Evolutionary conservation across 2,797 vertebrate species (phyloP).

Genomic region (Helostoma temminkii): DNA sequence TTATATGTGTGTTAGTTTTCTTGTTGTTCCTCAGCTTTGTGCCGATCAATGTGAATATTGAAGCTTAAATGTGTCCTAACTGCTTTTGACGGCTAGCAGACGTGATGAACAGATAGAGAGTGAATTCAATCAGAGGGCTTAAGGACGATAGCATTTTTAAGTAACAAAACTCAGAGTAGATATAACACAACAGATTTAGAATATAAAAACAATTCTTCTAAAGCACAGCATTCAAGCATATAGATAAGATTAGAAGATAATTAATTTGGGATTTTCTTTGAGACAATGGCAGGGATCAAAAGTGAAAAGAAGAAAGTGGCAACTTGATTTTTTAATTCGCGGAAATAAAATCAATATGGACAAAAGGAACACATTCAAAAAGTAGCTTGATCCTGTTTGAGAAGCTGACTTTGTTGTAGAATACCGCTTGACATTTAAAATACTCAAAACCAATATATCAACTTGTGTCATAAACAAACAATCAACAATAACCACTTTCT

Average conservation of each 20-base stretch:
- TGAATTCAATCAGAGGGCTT: constrained; percentile 36
- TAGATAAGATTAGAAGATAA: constrained; percentile 39
- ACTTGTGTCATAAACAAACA: constrained; percentile 27
- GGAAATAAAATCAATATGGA: constrained; percentile 19
- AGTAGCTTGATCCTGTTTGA: constrained; percentile 11
- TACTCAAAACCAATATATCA: constrained; percentile 19
- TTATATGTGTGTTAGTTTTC: neutral
- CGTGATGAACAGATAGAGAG: constrained; percentile 36
- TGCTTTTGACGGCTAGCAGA: constrained; percentile 28
- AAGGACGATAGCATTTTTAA: constrained; percentile 43
- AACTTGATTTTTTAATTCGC: constrained; percentile 37
- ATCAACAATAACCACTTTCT: constrained; percentile 1
- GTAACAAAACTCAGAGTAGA: constrained; percentile 33
- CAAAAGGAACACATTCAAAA: constrained; percentile 32
- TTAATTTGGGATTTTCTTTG: constrained; percentile 43
- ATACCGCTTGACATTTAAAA: neutral
- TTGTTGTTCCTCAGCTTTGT: constrained; percentile 6
- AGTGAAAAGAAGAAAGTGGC: constrained; percentile 26
- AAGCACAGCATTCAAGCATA: constrained; percentile 20
- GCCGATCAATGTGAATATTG: constrained; percentile 23
- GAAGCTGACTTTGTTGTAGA: constrained; percentile 12
- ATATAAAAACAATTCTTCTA: constrained; percentile 50
- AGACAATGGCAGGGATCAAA: constrained; percentile 46
- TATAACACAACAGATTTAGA: constrained; percentile 13
- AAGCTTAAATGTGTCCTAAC: constrained; percentile 17